Evolutionary conservation across 1,140 invertebrate genomes (phyloP).

Genomic region (Drosophila truncata): DNA sequence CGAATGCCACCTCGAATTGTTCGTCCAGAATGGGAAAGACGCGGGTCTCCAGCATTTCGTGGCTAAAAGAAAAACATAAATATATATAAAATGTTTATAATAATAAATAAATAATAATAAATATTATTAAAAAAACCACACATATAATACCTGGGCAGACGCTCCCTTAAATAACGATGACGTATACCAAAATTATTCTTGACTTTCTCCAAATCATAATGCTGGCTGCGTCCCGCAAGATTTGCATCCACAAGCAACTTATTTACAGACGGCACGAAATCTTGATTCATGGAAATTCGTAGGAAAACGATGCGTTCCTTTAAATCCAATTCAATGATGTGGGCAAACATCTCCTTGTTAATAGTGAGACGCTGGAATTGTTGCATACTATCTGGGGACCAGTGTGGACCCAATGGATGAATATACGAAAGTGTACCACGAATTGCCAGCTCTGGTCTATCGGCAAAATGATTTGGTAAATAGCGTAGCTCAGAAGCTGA

Average conservation of each 20-base stretch:
- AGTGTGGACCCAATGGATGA: conserved; percentile 41
- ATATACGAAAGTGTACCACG: conserved; percentile 49
- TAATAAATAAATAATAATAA: not conserved
- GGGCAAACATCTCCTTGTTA: not conserved
- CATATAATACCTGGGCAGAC: conserved; percentile 52
- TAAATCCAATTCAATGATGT: conserved; percentile 31
- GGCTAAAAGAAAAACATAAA: not conserved
- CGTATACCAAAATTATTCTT: conserved; percentile 26
- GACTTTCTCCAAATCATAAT: not conserved
- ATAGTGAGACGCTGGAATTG: conserved; percentile 3
- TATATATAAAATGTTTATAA: not conserved
- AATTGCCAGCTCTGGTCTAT: conserved; percentile 7
- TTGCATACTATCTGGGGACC: not conserved
- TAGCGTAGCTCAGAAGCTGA: conserved; percentile 7
- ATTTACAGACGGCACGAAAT: not conserved
- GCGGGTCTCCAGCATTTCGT: conserved; percentile 47
- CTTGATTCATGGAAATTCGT: not conserved
- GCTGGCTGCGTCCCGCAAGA: conserved; percentile 31
- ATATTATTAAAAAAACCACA: not conserved
- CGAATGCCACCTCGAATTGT: conserved; percentile 40
- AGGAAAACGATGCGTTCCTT: conserved; percentile 22
- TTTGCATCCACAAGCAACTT: conserved; percentile 1
- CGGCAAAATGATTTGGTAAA: not conserved
- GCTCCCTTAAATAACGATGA: conserved; percentile 51
- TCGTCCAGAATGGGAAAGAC: conserved; percentile 10